A percentile compares a stretch with the other conserved stretches of the same genome.
Conservation (phyloP, 30 jellyfish, hydroid and myxozoan genomes). For the Chrysaora quinquecirrha region DNA sequence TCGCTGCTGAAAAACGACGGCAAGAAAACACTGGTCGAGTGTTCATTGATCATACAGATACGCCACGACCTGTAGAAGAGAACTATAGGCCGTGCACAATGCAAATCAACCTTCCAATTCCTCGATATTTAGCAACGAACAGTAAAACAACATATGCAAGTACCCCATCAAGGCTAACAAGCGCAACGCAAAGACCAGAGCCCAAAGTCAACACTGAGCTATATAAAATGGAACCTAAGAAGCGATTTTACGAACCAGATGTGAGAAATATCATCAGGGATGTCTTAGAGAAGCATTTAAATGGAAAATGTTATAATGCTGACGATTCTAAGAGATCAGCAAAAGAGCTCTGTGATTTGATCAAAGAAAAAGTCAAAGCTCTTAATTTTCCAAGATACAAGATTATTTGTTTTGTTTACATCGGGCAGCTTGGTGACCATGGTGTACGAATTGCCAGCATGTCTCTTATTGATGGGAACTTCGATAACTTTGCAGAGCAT, state of each 20-base stretch:
- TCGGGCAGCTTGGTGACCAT: conserved; percentile 61
- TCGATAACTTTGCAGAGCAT: conserved; percentile 55
- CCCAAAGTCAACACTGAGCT: conserved; percentile 54
- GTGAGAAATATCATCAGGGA: conserved; percentile 51
- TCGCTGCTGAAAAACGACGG: conserved; percentile 49
- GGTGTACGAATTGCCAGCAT: conserved; percentile 62
- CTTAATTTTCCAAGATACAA: conserved; percentile 47
- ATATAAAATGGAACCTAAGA: conserved; percentile 54
- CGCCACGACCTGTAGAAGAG: conserved; percentile 35
- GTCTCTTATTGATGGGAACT: conserved; percentile 28
- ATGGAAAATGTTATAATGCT: conserved; percentile 30
- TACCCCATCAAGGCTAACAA: conserved; percentile 58
- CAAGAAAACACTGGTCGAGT: conserved; percentile 40
- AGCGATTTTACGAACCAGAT: conserved; percentile 48
- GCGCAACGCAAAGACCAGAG: conserved; percentile 50
- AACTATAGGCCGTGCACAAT: conserved; percentile 24
- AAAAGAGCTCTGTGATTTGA: conserved; percentile 37
- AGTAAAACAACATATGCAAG: conserved; percentile 28
- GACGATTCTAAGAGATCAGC: conserved; percentile 37
- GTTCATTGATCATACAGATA: conserved; percentile 23
- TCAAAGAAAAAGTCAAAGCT: conserved; percentile 59
- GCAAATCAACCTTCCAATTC: conserved; percentile 35
- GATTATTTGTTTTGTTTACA: conserved; percentile 53
- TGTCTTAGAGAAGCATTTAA: conserved; percentile 24
- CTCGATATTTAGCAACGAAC: conserved; percentile 40